Conservation (phyloP, 2,888 invertebrate species). For the Andrena flavipes region DNA sequence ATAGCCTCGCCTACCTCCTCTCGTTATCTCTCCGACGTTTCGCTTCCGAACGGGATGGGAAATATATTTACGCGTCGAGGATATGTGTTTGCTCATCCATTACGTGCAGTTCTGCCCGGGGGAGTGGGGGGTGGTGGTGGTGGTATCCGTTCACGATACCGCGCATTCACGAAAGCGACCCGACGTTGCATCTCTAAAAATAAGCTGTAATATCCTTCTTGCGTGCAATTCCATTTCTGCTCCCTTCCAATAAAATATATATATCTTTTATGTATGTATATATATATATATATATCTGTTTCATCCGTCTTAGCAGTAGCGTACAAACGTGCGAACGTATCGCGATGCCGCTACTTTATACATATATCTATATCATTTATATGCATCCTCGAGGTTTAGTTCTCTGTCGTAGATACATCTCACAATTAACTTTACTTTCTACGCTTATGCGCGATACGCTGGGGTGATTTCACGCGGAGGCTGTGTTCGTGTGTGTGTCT, state of each 20-base stretch:
- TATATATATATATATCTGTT: constrained; percentile 36
- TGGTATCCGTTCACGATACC: constrained; percentile 5
- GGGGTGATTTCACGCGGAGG: constrained; percentile 58
- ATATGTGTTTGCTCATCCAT: constrained; percentile 54
- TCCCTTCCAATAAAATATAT: constrained; percentile 65
- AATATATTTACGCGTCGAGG: constrained; percentile 40
- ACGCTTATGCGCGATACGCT: constrained; percentile 55
- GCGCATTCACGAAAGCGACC: constrained; percentile 52
- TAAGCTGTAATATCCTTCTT: constrained; percentile 65
- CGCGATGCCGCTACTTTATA: constrained; percentile 59
- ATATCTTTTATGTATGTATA: constrained; percentile 45
- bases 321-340: constrained; percentile 57
- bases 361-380: constrained; percentile 27
- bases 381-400: constrained; percentile 34
- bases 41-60: constrained; percentile 29
- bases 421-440: constrained; percentile 47
- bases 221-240: constrained; percentile 71
- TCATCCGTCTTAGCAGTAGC: constrained; percentile 41
- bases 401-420: constrained; percentile 37
- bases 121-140: background rate
- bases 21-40: background rate
- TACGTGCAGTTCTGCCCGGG: background rate
- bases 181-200: constrained; percentile 66
- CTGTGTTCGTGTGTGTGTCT: constrained; percentile 41
- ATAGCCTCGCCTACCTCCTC: background rate